Conservation (phyloP, 1,140 invertebrate species). For the Acromyrmex heyeri region DNA sequence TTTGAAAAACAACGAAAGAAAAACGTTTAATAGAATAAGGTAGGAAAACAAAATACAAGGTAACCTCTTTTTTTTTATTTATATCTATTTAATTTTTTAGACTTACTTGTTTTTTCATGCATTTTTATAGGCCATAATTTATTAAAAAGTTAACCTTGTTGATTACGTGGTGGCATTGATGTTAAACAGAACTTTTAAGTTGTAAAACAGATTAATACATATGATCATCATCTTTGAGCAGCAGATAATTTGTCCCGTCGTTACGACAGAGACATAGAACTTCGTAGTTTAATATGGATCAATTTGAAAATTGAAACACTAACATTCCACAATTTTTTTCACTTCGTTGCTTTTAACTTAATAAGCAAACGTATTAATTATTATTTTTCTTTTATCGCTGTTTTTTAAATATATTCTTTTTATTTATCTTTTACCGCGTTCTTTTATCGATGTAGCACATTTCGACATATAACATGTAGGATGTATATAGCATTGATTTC, state of each 20-base stretch:
- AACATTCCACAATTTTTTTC: constrained; percentile 33
- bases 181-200: not conserved
- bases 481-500: not conserved
- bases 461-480: not conserved
- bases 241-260: not conserved
- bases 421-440: not conserved
- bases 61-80: no score
- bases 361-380: not conserved
- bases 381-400: constrained; percentile 11
- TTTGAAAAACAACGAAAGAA: no score
- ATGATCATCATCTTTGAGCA: not conserved
- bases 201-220: not conserved
- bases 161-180: not conserved
- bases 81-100: not conserved
- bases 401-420: no score
- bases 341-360: constrained; percentile 27
- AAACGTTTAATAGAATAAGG: no score
- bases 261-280: not conserved
- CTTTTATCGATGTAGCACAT: constrained; percentile 23
- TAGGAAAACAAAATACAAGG: no score
- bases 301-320: constrained; percentile 12
- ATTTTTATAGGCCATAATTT: not conserved
- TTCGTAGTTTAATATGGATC: not conserved
- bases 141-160: not conserved
- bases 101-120: not conserved